Conservation (phyloP, 2,797 vertebrate species). For the Streptopelia turtur region DNA sequence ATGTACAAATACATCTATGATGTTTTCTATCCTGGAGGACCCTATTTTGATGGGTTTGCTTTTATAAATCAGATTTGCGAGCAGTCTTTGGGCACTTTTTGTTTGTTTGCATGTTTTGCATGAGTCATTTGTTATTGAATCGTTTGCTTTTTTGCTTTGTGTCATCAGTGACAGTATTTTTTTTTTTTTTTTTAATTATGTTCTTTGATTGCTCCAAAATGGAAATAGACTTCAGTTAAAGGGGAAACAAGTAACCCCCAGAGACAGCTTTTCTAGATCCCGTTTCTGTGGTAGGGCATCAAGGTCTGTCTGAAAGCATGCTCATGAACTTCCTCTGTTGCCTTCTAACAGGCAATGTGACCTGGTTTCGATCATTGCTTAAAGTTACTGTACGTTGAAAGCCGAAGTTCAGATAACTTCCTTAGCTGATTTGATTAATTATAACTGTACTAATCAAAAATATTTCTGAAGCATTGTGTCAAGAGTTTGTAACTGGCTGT, state of each 20-base stretch:
- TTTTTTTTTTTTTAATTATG: not conserved
- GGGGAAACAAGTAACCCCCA: not conserved
- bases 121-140: not conserved
- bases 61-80: not conserved
- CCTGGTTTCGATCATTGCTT: not conserved
- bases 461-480: not conserved
- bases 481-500: not conserved
- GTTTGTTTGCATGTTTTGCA: slow-evolving; percentile 1
- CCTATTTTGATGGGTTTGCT: not conserved
- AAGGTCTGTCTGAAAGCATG: not conserved
- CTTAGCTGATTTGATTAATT: not conserved
- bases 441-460: not conserved
- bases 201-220: not conserved
- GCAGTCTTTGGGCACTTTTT: not conserved
- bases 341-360: not conserved
- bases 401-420: not conserved
- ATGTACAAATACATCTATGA: not conserved
- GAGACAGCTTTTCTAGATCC: not conserved
- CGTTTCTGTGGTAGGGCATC: not conserved
- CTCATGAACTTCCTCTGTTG: not conserved
- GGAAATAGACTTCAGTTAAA: not conserved
- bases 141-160: not conserved
- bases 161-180: not conserved
- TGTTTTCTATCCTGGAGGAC: not conserved
- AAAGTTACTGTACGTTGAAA: not conserved